These are phyloP conservation scores for Ancistrus triradiatus DNA, from an alignment of 2,113 vertebrate species.

Conservation along the genomic window DNA sequence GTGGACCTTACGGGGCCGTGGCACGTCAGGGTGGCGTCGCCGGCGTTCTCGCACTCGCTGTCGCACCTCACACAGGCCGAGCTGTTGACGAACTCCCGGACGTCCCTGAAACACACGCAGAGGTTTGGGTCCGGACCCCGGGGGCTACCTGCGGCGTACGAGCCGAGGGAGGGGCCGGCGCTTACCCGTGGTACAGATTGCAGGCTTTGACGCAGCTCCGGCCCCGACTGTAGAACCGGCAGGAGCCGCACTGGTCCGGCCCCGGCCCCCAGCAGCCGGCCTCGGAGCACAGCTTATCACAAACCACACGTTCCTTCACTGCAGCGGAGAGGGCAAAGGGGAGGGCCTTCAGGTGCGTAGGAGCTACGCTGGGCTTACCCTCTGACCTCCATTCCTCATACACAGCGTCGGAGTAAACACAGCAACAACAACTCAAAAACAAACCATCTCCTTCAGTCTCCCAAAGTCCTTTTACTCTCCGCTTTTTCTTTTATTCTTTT, in stretches of 20 bases:
- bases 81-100: conserved; percentile 88
- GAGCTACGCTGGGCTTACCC: too few species aligned
- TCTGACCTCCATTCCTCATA: too few species aligned
- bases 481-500: too few species aligned
- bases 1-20: conserved; percentile 90
- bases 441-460: too few species aligned
- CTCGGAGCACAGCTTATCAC: conserved; percentile 85
- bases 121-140: background rate
- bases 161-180: too few species aligned
- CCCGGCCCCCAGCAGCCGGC: conserved; percentile 94
- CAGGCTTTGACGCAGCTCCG: conserved; percentile 86
- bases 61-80: conserved; percentile 91
- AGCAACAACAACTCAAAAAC: too few species aligned
- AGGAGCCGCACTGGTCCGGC: conserved; percentile 90
- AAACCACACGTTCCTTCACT: conserved; percentile 87
- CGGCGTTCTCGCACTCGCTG: conserved; percentile 89
- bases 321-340: too few species aligned
- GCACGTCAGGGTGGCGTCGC: conserved; percentile 81
- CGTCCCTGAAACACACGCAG: conserved; percentile 71
- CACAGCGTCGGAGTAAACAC: too few species aligned
- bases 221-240: conserved; percentile 83
- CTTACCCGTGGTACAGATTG: conserved; percentile 84
- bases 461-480: too few species aligned
- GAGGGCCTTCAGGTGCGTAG: too few species aligned
- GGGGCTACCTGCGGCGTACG: too few species aligned